Conservation (phyloP, 2,888 invertebrate genomes). For the Mayetiola destructor region DNA sequence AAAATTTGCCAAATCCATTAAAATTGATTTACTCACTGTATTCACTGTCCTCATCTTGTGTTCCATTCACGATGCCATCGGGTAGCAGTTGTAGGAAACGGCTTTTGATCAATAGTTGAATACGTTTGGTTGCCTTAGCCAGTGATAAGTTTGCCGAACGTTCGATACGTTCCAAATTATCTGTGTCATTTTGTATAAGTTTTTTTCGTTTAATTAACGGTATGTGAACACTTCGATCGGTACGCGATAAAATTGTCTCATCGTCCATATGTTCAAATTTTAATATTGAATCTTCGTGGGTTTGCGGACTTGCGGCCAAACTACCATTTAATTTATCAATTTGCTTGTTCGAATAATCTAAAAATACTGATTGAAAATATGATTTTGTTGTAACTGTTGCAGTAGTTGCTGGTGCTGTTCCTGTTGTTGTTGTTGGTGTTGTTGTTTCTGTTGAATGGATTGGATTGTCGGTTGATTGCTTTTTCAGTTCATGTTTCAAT, state of each 20-base stretch:
- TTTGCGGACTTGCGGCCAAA: not conserved
- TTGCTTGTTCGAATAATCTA: not conserved
- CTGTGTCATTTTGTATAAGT: slow-evolving; percentile 11
- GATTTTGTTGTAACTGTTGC: slow-evolving; percentile 3
- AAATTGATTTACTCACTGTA: slow-evolving; percentile 68
- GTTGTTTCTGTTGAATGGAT: not conserved
- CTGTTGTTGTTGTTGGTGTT: not conserved
- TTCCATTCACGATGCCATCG: slow-evolving; percentile 75
- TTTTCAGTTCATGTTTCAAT: no score
- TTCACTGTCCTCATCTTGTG: slow-evolving; percentile 62
- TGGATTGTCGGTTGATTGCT: not conserved
- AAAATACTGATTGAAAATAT: slow-evolving; percentile 13
- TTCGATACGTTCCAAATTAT: slow-evolving; percentile 37
- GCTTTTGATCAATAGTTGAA: slow-evolving; percentile 74
- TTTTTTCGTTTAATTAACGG: slow-evolving; percentile 10
- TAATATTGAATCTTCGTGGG: no score
- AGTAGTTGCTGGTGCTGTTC: not conserved
- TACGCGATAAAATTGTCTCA: slow-evolving; percentile 26
- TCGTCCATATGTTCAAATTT: no score
- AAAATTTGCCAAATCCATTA: no score
- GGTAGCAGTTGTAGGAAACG: slow-evolving; percentile 67
- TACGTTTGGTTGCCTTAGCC: slow-evolving; percentile 62
- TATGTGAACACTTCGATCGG: slow-evolving; percentile 31
- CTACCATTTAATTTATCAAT: slow-evolving; percentile 2
- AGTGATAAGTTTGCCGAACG: slow-evolving; percentile 69